Conservation (phyloP, 1,140 invertebrate species). For the Drosophila guanche region DNA sequence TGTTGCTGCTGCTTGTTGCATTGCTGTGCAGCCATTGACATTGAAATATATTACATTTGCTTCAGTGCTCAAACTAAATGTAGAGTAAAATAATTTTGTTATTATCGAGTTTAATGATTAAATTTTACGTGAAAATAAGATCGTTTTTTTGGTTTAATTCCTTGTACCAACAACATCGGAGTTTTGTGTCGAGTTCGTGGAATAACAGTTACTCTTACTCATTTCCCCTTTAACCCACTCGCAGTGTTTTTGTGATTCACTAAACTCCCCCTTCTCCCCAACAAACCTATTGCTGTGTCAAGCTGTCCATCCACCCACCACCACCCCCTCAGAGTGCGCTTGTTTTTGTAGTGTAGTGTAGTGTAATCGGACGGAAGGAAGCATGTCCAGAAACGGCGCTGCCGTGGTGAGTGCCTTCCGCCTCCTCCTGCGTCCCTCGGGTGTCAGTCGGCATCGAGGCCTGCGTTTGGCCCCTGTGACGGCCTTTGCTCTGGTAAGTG, state of each 20-base stretch:
- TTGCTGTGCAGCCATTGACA: conserved; percentile 11
- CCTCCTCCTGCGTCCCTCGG: conserved; percentile 60
- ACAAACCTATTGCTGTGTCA: conserved; percentile 11
- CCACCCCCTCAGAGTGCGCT: conserved; percentile 1
- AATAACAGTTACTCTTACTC: conserved; percentile 6
- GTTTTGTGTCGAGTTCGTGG: background rate
- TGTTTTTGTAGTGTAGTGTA: conserved; percentile 10
- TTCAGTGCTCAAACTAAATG: conserved; percentile 31
- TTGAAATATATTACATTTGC: conserved; percentile 18
- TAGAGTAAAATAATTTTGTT: background rate
- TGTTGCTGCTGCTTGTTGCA: conserved; percentile 60
- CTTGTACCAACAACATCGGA: conserved; percentile 5
- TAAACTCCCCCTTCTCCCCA: background rate
- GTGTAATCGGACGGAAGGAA: conserved; percentile 10
- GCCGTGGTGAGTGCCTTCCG: conserved; percentile 65
- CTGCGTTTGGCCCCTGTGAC: conserved; percentile 60
- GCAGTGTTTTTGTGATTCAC: conserved; percentile 43
- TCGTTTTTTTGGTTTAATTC: background rate
- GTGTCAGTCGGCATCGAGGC: conserved; percentile 39
- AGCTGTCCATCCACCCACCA: background rate
- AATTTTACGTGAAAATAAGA: background rate
- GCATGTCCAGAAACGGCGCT: conserved; percentile 66
- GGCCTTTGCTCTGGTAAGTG: conserved; percentile 66
- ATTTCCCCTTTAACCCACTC: conserved; percentile 3
- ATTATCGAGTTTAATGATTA: background rate